Evolutionary conservation across 2,888 invertebrate genomes (phyloP), one percentile per base, ranked within the genome.

Genomic region (Disparrhopalites patrizii): DNA sequence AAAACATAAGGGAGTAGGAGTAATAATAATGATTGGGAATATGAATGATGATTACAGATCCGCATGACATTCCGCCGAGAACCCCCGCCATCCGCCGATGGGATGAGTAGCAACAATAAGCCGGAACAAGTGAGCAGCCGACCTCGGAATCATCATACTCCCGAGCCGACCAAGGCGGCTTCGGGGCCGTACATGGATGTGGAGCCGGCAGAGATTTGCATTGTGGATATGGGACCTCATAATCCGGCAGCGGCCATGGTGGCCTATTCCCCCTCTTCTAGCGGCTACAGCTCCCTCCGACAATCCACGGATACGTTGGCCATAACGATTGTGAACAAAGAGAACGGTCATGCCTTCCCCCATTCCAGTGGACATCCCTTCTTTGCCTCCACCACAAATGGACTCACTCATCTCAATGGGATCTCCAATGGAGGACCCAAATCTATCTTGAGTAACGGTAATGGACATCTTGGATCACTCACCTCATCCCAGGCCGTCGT

Each of bases 51-150:
- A 18, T 54, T 60, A 10, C 57, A 74, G 74, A 74, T 74, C 52
- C 72, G 74, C 5, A 75, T 75, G 75, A 75, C 72, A 8, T 75
- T 75, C 60, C 71, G 73, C 5, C 68, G 70, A 8, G 73, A 73
- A 47, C 71, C 71, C 4, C 68, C 68, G 20, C 69, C 67, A 18
- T 69, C 71, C 3, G 68, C 62, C 5, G 73, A 73, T 27, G 69
- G 63, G 40, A 61, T 64, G 28, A 72, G 69, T 51, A 66, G 68
- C 23, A 68, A 69, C 27, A 65, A 65, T 27, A 65, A 58, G 38
- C 58, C 57, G 28, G 72, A 69, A 25, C 70, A 71, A 58, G 67
- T 65, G 25, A 68, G 67, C 18, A 58, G 54, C 33, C 67, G 73
- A 51, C 72, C 73, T 27, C 40, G 73, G 57, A 73, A 72, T 63